Base-by-base conservation (phyloP, 37 sponge, comb jelly and placozoan species). In the Diacarnus erythraeanus region DNA sequence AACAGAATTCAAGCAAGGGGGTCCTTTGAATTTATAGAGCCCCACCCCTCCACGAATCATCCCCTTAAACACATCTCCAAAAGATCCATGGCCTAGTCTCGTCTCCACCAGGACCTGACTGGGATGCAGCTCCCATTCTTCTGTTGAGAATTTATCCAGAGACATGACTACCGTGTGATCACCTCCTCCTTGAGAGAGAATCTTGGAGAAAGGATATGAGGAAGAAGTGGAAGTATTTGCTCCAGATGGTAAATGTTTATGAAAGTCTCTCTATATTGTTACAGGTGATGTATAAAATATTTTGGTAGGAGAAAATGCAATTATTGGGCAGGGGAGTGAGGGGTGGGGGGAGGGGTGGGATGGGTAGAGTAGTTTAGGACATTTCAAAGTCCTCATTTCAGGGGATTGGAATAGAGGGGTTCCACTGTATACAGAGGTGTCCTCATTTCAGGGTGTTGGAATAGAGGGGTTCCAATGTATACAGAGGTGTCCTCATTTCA, bases 11-110 rank as follows among this genome's bases (percentile, higher is more conserved):
- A 1, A 2, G 0, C 42, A 69, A n/a, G 3, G 38, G 12, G 72
- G 44, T 6, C 57, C 35, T 34, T 31, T 56, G 60, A 31, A n/a
- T 70, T 57, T 30, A 23, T 73, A 25, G 0, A 72, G 3, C 10
- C 63, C 64, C 18, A 40, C 37, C 22, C 59, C 71, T 54, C 76
- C 66, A 37, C 71, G 57, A 2, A 86, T 33, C 25, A 57, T 15
- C 0, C 90, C 90, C 18, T 56, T 35, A 36, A 69, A 89, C 0
- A 89, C 81, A 20, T 89, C 77, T 4, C 90, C 90, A 71, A 84
- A 89, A 23, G 42, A 42, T 29, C 90, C 90, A 29, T 84, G 83
- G 1, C 90, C 90, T 1, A 89, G 57, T 54, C 38, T 66, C 23
- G 40, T 54, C 12, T 76, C 58, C 23, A 89, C 35, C 27, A 84